These are phyloP conservation scores for Trachelus iudaicus DNA, from an alignment of 2,888 invertebrate species.

Conservation along the genomic window DNA sequence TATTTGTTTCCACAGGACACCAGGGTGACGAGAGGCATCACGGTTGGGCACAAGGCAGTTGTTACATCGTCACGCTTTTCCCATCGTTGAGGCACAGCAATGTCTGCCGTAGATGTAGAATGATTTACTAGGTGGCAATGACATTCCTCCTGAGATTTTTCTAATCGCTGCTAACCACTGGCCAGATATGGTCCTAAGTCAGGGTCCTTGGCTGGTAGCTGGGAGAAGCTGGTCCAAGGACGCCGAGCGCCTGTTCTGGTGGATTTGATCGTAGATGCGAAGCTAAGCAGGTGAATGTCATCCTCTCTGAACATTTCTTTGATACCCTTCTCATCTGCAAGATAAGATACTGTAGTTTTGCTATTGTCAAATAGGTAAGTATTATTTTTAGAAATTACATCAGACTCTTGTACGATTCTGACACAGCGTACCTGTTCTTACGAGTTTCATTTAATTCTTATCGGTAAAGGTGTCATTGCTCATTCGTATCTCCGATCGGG, in stretches of 20 bases:
- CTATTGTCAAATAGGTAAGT: neutral
- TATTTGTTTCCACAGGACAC: neutral
- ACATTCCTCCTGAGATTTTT: constrained; percentile 48
- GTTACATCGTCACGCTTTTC: neutral
- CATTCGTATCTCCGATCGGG: no score
- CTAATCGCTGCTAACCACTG: neutral
- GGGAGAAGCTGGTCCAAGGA: constrained; percentile 55
- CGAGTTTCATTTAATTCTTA: no score
- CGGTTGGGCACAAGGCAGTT: neutral
- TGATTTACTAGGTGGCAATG: constrained; percentile 37
- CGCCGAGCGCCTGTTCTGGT: constrained; percentile 40
- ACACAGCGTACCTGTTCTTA: neutral
- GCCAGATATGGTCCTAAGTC: neutral
- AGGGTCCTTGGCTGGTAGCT: constrained; percentile 34
- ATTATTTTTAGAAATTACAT: neutral
- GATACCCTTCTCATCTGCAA: constrained; percentile 29
- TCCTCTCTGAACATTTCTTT: constrained; percentile 20
- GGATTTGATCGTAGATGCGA: constrained; percentile 48
- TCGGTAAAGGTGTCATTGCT: no score
- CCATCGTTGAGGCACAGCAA: neutral
- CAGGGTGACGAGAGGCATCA: neutral
- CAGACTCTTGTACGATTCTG: neutral
- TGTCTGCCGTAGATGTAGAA: neutral
- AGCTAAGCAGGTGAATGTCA: constrained; percentile 47
- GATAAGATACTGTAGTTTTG: neutral